Evolutionary conservation across 2,888 invertebrate genomes (phyloP).

Genomic region (Drosophila vallismaia): DNA sequence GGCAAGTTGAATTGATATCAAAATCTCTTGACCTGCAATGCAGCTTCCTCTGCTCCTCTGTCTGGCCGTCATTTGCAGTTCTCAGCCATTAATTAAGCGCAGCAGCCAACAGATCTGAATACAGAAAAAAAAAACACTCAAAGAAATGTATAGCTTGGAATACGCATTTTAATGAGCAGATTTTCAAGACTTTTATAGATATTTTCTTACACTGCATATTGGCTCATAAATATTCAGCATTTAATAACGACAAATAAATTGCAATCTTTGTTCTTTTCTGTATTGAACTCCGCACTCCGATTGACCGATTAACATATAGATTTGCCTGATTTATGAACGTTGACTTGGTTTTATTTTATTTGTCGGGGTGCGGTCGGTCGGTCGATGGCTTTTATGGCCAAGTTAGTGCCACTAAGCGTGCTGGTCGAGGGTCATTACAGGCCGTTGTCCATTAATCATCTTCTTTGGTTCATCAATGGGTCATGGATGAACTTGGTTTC

Average conservation of each 20-base stretch:
- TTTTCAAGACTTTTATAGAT: no score
- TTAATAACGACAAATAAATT: conserved; percentile 28
- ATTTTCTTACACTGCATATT: no score
- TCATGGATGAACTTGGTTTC: conserved; percentile 19
- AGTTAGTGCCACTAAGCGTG: conserved; percentile 39
- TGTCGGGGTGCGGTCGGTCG: conserved; percentile 26
- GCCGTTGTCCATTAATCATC: conserved; percentile 39
- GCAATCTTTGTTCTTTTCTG: conserved; percentile 14
- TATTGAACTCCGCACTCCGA: conserved; percentile 22
- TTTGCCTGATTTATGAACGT: conserved; percentile 44
- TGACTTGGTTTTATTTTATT: conserved; percentile 15
- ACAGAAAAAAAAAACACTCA: neutral
- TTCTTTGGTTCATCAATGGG: conserved; percentile 36
- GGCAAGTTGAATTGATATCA: conserved; percentile 46
- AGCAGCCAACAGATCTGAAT: conserved; percentile 23
- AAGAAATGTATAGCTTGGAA: neutral
- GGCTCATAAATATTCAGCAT: conserved; percentile 13
- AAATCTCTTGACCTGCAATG: conserved; percentile 63
- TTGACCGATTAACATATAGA: conserved; percentile 45
- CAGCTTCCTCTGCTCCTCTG: conserved; percentile 28
- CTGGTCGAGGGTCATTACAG: conserved; percentile 39
- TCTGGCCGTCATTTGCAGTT: conserved; percentile 41
- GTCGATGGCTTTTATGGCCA: conserved; percentile 21
- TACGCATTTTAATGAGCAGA: no score
- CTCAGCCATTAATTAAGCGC: conserved; percentile 43